Percentiles rank a stretch among this genome's conserved stretches.
These are phyloP conservation scores for Plectropomus leopardus DNA, from an alignment of 2,113 vertebrate species.

Conservation along the genomic window DNA sequence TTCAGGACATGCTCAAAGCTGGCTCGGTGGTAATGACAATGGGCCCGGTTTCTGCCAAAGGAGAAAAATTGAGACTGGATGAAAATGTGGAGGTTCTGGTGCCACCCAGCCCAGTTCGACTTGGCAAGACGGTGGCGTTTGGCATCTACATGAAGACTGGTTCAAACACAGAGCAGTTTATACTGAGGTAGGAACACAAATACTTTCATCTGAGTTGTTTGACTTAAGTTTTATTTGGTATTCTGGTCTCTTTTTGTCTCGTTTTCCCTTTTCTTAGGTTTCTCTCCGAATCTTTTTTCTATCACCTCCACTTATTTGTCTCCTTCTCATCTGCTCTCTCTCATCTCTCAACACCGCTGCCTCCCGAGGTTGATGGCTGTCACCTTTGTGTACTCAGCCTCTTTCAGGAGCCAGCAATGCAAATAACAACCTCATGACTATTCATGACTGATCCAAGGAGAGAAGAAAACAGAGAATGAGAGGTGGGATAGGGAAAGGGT, in stretches of 20 bases:
- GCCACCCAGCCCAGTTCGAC: slow-evolving; percentile 89
- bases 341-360: slow-evolving; percentile 53
- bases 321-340: slow-evolving; percentile 26
- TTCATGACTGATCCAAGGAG: slow-evolving; percentile 54
- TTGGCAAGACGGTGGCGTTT: slow-evolving; percentile 91
- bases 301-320: slow-evolving; percentile 32
- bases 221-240: background rate
- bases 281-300: slow-evolving; percentile 26
- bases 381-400: slow-evolving; percentile 78
- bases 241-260: slow-evolving; percentile 15
- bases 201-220: background rate
- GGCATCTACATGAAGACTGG: slow-evolving; percentile 87
- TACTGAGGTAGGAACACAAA: slow-evolving; percentile 83
- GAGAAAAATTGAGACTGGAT: slow-evolving; percentile 88
- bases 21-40: slow-evolving; percentile 89
- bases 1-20: slow-evolving; percentile 86
- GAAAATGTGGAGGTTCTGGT: slow-evolving; percentile 89
- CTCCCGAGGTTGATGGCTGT: slow-evolving; percentile 73
- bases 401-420: slow-evolving; percentile 78
- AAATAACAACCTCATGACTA: slow-evolving; percentile 82
- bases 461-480: slow-evolving; percentile 62
- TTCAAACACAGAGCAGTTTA: slow-evolving; percentile 89
- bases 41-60: slow-evolving; percentile 82
- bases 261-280: slow-evolving; percentile 16
- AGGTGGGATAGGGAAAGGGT: slow-evolving; percentile 33